Evolutionary conservation across 2,113 vertebrate genomes (phyloP).

Genomic region (human (Homo sapiens)): GRCh38 chr2:22718501-22719000

Average conservation of each 20-base stretch:
- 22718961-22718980: neutral
- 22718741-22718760: neutral
- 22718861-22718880: neutral
- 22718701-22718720: neutral
- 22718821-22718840: fast-evolving
- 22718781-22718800: neutral
- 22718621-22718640: neutral
- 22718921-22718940: neutral
- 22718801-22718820: fast-evolving
- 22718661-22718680: neutral
- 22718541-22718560: neutral
- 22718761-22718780: neutral
- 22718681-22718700: neutral
- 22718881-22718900: neutral
- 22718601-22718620: neutral
- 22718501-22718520: neutral
- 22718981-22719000: neutral
- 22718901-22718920: no score
- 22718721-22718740: neutral
- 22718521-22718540: neutral
- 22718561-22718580: neutral
- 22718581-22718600: neutral
- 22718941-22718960: neutral
- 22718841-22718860: neutral
- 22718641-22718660: neutral